Base-by-base conservation (phyloP, 2,797 vertebrate species). In the Benthosema pterotum region DNA sequence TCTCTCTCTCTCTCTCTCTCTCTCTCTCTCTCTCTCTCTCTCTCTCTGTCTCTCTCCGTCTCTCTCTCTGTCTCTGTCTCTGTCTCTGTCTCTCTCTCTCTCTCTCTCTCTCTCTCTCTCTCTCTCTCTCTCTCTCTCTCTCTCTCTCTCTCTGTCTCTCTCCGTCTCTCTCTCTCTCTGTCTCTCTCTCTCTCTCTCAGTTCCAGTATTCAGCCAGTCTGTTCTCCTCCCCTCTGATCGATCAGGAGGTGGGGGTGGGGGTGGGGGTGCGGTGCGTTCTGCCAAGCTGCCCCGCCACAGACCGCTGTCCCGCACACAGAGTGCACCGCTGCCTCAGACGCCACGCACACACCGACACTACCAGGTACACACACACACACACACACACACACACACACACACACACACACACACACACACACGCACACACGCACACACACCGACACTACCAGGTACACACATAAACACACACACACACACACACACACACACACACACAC, bases 331-430 rank as follows among this genome's bases (percentile, higher is more conserved):
- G 72, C 96, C 96, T 2, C 95, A 97, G 91, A 96, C 94, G 45
- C 96, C 96, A 2, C 95, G 96, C 85, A 94, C 95, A n/a, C 90
- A 96, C 82, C 95, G 96, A 81, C 94, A 95, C 79, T 94, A 94
- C 84, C 95, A 88, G 77, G 88, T 87, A 38, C 3, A 57, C 50
- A 22, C 11, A 42, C 11, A 43, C 19, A 32, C n/a, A 59, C 8
- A 18, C n/a, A 1, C 42, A 63, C 25, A 62, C 28, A 13, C 15
- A 11, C 48, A 50, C 49, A 59, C n/a, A 17, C 47, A 13, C 32
- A 55, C 12, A n/a, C 32, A 63, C 60, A 88, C 61, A 87, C 89
- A 60, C 88, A 90, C 52, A 71, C 32, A 57, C 4, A 1, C 15
- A 22, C 18, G 18, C 0, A 0, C 16, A 11, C 25, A 8, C 12